A percentile compares a stretch with the other conserved stretches of the same genome.
These are phyloP conservation scores for Drosophila sproati DNA, from an alignment of 1,140 invertebrate species.

Conservation along the genomic window DNA sequence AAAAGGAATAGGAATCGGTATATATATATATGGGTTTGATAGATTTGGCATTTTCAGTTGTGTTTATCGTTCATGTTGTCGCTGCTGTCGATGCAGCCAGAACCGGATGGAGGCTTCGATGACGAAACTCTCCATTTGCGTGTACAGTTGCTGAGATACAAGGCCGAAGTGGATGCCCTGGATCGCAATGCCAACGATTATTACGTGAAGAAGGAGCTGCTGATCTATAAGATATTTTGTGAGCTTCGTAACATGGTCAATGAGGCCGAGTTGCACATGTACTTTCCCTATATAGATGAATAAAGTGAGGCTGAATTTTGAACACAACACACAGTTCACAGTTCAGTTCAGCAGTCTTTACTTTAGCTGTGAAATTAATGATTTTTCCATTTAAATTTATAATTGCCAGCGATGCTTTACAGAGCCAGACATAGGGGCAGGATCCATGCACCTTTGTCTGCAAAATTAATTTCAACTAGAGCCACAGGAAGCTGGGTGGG, in stretches of 20 bases:
- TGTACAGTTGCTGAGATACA: slow-evolving; percentile 30
- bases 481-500: slow-evolving; percentile 26
- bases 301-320: neutral
- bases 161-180: slow-evolving; percentile 43
- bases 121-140: slow-evolving; percentile 39
- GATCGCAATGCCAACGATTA: slow-evolving; percentile 47
- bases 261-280: slow-evolving; percentile 14
- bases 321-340: neutral
- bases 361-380: slow-evolving; percentile 49
- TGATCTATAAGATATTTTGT: slow-evolving; percentile 68
- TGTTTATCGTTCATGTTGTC: slow-evolving; percentile 50
- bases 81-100: slow-evolving; percentile 34
- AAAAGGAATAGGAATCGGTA: too few relatives aligned
- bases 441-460: slow-evolving; percentile 23
- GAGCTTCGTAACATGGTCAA: slow-evolving; percentile 39
- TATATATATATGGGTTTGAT: neutral
- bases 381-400: slow-evolving; percentile 19
- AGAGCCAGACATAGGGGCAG: slow-evolving; percentile 6
- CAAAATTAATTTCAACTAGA: slow-evolving; percentile 74
- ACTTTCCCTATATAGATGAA: neutral
- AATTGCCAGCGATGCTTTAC: neutral
- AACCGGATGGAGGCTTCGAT: slow-evolving; percentile 10
- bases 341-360: slow-evolving; percentile 10
- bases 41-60: slow-evolving; percentile 31
- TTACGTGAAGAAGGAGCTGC: slow-evolving; percentile 55